phyloP scores from a whole-genome alignment of 2,113 vertebrate species.

The Hemicordylus capensis region DNA sequence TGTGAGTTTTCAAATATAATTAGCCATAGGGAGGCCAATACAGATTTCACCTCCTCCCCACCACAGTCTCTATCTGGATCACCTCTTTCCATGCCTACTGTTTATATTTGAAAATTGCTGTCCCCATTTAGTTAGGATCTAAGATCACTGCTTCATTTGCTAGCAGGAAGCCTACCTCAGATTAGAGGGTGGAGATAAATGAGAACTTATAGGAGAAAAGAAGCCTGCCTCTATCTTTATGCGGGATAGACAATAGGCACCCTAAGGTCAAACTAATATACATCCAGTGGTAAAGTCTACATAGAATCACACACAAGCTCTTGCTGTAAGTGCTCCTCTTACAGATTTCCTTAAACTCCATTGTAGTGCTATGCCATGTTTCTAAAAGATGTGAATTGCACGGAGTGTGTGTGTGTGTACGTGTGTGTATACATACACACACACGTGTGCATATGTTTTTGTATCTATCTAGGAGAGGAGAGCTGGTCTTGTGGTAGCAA shows the following conservation, averaged over 20 bases:
- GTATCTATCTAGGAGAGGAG: too few species aligned
- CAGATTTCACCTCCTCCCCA: too few species aligned
- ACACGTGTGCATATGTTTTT: too few species aligned
- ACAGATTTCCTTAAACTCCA: not conserved
- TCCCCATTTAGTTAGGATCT: too few species aligned
- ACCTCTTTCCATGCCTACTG: too few species aligned
- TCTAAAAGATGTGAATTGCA: not conserved
- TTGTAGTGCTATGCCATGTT: not conserved
- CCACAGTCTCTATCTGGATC: too few species aligned
- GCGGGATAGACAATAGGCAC: not conserved
- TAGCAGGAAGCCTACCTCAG: not conserved
- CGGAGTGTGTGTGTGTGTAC: too few species aligned
- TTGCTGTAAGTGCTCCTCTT: not conserved
- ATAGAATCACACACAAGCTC: not conserved
- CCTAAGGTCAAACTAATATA: not conserved
- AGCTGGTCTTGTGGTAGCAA: too few species aligned
- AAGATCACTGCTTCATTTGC: not conserved
- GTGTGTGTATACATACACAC: too few species aligned
- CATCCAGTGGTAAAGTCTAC: not conserved
- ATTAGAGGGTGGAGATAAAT: not conserved
- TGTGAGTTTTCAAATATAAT: too few species aligned
- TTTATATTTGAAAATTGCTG: too few species aligned
- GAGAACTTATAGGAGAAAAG: not conserved
- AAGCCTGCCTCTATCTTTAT: not conserved
- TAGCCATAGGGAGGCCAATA: too few species aligned